Percentiles rank a stretch among this genome's conserved stretches.
phyloP scores from a whole-genome alignment of 2,888 invertebrate genomes.

The Atethmia centrago region DNA sequence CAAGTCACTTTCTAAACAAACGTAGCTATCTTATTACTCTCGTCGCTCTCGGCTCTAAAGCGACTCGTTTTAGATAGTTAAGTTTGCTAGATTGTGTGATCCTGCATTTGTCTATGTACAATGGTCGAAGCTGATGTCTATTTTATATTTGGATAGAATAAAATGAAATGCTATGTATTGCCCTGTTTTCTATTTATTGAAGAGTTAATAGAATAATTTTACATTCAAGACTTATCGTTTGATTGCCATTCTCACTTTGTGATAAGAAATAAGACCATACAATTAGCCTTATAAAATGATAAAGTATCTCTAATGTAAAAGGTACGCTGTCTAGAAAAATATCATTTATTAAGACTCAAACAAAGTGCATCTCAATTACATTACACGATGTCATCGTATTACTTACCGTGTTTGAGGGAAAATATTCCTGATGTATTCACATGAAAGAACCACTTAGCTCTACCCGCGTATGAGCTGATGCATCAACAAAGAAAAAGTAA shows the following conservation, averaged over 20 bases:
- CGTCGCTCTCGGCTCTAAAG: slow-evolving; percentile 73
- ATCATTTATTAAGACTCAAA: not conserved
- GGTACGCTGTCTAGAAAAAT: too few species aligned
- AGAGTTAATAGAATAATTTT: slow-evolving; percentile 66
- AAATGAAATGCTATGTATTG: slow-evolving; percentile 81
- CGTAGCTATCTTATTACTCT: slow-evolving; percentile 56
- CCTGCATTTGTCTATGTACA: slow-evolving; percentile 84
- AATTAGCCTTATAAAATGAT: not conserved
- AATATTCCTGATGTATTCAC: not conserved
- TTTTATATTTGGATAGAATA: slow-evolving; percentile 87
- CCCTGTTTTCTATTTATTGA: slow-evolving; percentile 82
- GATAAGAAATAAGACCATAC: not conserved
- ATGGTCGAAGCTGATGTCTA: slow-evolving; percentile 81
- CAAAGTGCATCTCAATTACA: not conserved
- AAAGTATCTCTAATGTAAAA: not conserved
- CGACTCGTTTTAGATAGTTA: slow-evolving; percentile 75
- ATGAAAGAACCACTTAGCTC: not conserved
- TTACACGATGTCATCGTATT: not conserved
- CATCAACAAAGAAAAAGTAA: not conserved
- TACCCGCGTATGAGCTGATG: not conserved
- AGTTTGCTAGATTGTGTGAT: slow-evolving; percentile 80
- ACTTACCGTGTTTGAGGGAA: not conserved
- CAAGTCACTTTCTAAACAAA: slow-evolving; percentile 86
- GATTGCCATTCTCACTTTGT: slow-evolving; percentile 31
- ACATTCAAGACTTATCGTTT: slow-evolving; percentile 48